These are phyloP conservation scores for Isoperla grammatica DNA, from an alignment of 2,888 invertebrate genomes.

Conservation along the genomic window DNA sequence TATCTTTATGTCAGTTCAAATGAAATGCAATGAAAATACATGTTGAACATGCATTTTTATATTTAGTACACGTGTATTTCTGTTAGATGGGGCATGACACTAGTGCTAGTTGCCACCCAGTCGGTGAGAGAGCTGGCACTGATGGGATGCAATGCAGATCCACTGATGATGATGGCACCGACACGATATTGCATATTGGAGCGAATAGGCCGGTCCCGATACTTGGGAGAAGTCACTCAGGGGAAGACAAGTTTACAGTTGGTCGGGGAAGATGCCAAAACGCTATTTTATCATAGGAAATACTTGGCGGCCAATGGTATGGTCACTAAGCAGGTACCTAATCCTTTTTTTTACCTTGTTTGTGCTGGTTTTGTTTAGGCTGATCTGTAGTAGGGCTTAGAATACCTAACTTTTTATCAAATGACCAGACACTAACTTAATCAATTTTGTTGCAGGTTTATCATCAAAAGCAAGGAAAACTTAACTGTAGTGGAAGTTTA, in stretches of 20 bases:
- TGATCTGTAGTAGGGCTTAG: not conserved
- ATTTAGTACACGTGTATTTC: too few relatives aligned
- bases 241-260: constrained; percentile 54
- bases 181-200: constrained; percentile 68
- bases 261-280: constrained; percentile 55
- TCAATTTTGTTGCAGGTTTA: constrained; percentile 38
- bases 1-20: too few relatives aligned
- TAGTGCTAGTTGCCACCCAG: constrained; percentile 68
- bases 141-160: constrained; percentile 43
- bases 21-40: too few relatives aligned
- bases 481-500: constrained; percentile 47
- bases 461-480: constrained; percentile 46
- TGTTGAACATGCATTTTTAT: too few relatives aligned
- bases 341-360: not conserved
- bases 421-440: not conserved
- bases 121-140: constrained; percentile 52
- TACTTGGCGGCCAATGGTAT: constrained; percentile 53
- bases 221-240: constrained; percentile 62
- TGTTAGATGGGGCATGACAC: constrained; percentile 53
- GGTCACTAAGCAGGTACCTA: constrained; percentile 53
- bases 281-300: constrained; percentile 59
- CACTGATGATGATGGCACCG: constrained; percentile 46
- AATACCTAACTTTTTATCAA: not conserved
- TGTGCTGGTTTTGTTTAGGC: not conserved
- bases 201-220: constrained; percentile 63